Base-by-base conservation (phyloP, 2,113 vertebrate genomes). In the Ictalurus punctatus region DNA sequence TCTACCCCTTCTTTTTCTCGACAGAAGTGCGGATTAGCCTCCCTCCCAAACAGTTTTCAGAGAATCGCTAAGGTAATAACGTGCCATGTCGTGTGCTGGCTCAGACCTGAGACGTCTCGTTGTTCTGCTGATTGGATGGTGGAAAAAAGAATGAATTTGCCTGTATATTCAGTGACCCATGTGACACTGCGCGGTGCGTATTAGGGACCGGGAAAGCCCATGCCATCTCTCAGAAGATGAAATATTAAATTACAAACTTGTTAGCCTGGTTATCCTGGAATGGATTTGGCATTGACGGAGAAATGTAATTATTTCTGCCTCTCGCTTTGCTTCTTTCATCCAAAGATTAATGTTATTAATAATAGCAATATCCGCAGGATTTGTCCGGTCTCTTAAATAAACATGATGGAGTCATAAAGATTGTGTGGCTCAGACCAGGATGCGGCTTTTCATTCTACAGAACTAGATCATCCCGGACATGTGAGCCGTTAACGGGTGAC, bases 21-120 rank as follows among this genome's bases (percentile, higher is more conserved):
- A 87, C 89, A 89, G 89, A 54, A 67, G 71, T 91, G 27, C 37
- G 89, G 92, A 94, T 95, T 93, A 93, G 44, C 84, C 86, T 9
- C 73, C 58, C 86, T 10, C 10, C 74, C 54, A 54, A 63, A 86
- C 89, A 52, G 76, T 58, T 82, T 92, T 93, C 85, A 91, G 59
- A 90, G 91, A 94, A 93, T 69, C 91, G 89, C 86, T 89, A 92
- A 88, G 89, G 90, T 83, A 82, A 83, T 89, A 90, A 92, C 91
- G 91, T 92, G 90, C 86, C 25, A 56, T 89, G 83, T 90, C 89
- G 86, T 88, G 78, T 82, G 82, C 87, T 63, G 34, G 87, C 90
- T 91, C 92, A 86, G 92, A 89, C 91, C 90, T 85, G 89, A 84
- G 73, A 78, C 3, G 21, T 58, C 90, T 92, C 88, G 83, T 16